These are phyloP conservation scores for Sitta europaea DNA, from an alignment of 2,113 vertebrate genomes.

Conservation along the genomic window DNA sequence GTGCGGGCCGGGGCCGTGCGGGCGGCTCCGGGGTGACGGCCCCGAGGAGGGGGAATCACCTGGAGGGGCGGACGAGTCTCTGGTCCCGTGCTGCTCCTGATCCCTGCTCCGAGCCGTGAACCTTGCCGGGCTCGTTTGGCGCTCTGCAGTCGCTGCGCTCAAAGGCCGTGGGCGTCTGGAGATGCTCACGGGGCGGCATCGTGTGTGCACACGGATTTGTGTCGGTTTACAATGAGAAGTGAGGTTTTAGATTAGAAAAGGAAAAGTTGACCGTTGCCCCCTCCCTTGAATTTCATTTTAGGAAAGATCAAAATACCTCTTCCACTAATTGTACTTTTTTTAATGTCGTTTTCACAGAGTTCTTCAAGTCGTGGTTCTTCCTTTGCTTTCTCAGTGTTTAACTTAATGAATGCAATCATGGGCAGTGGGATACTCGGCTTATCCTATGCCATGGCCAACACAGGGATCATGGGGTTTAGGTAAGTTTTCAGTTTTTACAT, in stretches of 20 bases:
- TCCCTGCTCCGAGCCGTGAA: fast-evolving
- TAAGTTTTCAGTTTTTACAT: constrained; percentile 42
- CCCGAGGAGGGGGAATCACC: not conserved
- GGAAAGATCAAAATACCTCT: not conserved
- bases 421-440: constrained; percentile 93
- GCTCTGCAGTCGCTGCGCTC: fast-evolving
- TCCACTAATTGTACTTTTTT: not conserved
- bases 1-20: not conserved
- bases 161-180: fast-evolving
- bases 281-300: not conserved
- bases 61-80: not conserved
- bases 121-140: fast-evolving
- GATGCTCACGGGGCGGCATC: not conserved
- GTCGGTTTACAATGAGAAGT: not conserved
- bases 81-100: not conserved
- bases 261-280: not conserved
- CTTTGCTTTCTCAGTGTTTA: constrained; percentile 88
- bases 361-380: constrained; percentile 74
- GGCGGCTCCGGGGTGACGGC: not conserved
- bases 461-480: constrained; percentile 91
- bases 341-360: constrained; percentile 59
- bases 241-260: not conserved
- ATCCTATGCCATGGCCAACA: constrained; percentile 89
- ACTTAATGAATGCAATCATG: constrained; percentile 95
- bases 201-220: fast-evolving